phyloP scores from a whole-genome alignment of 2,113 vertebrate species.

The Synodontis membranacea region DNA sequence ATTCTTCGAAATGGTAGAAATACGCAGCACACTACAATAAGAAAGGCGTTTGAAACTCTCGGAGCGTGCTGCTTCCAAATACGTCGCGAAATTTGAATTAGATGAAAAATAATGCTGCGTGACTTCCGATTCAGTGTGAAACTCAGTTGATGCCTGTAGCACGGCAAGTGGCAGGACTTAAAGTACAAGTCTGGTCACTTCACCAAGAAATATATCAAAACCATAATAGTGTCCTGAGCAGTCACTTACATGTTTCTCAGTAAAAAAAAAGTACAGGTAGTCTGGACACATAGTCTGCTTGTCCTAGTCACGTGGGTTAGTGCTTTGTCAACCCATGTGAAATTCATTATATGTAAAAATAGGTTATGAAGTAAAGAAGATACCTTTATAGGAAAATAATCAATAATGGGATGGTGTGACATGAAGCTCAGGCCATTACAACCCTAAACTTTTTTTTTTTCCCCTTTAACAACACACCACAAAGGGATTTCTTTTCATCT shows the following conservation, averaged over 20 bases:
- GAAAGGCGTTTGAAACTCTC: background rate
- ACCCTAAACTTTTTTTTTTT: background rate
- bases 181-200: background rate
- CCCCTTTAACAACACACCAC: background rate
- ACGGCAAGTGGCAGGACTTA: background rate
- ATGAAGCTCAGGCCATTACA: background rate
- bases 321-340: background rate
- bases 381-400: background rate
- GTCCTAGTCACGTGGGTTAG: background rate
- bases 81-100: too few species aligned
- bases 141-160: background rate
- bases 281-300: background rate
- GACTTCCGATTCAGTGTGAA: background rate
- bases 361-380: background rate
- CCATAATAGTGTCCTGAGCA: background rate
- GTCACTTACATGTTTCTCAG: background rate
- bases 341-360: background rate
- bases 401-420: background rate
- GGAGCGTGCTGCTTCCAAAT: background rate
- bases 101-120: too few species aligned
- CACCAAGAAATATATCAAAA: background rate
- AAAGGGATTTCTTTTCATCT: background rate
- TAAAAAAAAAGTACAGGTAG: background rate
- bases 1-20: background rate
- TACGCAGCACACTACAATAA: background rate